These are phyloP conservation scores for Xanthorhoe designata DNA, from an alignment of 2,888 invertebrate genomes.

Conservation along the genomic window DNA sequence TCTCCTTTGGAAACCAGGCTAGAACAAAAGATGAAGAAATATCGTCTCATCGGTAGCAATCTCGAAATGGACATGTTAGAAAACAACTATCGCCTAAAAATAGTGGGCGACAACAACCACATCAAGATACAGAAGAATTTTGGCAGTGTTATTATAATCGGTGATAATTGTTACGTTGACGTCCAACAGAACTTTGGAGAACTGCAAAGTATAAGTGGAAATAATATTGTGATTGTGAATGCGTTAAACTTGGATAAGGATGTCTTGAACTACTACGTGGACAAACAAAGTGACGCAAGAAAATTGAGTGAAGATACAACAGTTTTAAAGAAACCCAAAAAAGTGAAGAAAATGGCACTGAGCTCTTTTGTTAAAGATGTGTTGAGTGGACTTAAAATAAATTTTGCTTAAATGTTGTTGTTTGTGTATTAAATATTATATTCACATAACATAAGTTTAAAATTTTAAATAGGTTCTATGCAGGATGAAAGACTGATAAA, in stretches of 20 bases:
- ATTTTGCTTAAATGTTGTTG: neutral
- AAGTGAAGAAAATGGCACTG: neutral
- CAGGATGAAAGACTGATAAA: no score
- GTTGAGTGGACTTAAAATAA: slow-evolving; percentile 7
- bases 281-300: neutral
- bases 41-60: slow-evolving; percentile 54
- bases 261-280: neutral
- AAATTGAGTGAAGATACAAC: neutral
- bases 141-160: slow-evolving; percentile 56
- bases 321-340: neutral
- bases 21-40: slow-evolving; percentile 52
- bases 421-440: neutral
- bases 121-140: slow-evolving; percentile 57
- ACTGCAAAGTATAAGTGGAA: slow-evolving; percentile 50
- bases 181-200: slow-evolving; percentile 55
- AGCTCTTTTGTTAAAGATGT: slow-evolving; percentile 14
- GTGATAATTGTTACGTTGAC: slow-evolving; percentile 53
- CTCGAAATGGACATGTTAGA: slow-evolving; percentile 55
- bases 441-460: no score
- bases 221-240: slow-evolving; percentile 33
- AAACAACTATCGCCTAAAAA: slow-evolving; percentile 54
- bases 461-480: no score
- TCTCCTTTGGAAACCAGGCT: neutral
- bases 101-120: slow-evolving; percentile 58
- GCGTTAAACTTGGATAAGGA: neutral